Base-by-base conservation (phyloP, 2,888 invertebrate species). In the Orchestes rusci region DNA sequence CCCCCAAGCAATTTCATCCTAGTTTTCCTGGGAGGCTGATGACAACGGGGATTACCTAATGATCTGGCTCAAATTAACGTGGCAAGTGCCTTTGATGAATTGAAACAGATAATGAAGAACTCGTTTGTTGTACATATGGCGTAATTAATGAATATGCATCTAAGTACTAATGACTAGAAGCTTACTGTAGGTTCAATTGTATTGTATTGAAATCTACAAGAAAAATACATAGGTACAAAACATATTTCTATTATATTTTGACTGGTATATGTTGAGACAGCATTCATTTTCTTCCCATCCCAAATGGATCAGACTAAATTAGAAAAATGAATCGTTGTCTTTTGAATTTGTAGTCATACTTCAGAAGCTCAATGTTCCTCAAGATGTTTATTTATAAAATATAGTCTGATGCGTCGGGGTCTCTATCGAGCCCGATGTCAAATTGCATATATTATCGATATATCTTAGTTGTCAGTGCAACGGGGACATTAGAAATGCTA, bases 401-500 rank as follows among this genome's bases (percentile, higher is more conserved):
- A 36, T 39, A 42, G 35, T 36, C 43, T 39, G 47, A 45, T 47
- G 47, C 45, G 45, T 45, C 50, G 43, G 50, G 56, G 60, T 60
- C 61, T 61, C 56, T 57, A 54, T 53, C 51, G 49, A 53, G 7
- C 54, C 53, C 52, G 55, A 56, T 57, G 65, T 64, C 62, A 61
- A 63, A 64, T 62, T 63, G 67, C 66, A 67, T 68, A 67, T 63
- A 66, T 67, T 66, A 66, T 60, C 67, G 65, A 68, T 68, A 68
- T 67, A 67, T 68, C 66, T 67, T 59, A 55, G 63, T 62, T 62
- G 66, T 65, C 66, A 65, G 57, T 63, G 62, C 65, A 62, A 61
- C 61, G 61, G 61, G 62, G 62, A 61, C 66, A 67, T 68, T 68
- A 67, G 61, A 59, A 67, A 68, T 68, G 67, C 67, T 67, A 68